phyloP scores from a whole-genome alignment of 2,888 invertebrate genomes.

The Meteorus colon region DNA sequence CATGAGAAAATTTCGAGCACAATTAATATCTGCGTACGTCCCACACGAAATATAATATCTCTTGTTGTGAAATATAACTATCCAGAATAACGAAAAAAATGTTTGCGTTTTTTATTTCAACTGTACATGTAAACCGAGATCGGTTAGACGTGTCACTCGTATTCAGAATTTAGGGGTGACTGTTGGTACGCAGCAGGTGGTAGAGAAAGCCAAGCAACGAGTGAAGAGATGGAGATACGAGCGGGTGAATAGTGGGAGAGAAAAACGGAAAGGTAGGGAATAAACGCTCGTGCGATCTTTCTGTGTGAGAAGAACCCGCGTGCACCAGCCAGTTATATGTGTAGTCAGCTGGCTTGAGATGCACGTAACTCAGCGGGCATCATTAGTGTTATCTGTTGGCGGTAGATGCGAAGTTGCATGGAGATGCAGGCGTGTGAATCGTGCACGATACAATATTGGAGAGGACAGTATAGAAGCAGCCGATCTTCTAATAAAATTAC shows the following conservation, averaged over 20 bases:
- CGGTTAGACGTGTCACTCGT: constrained; percentile 16
- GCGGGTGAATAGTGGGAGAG: not conserved
- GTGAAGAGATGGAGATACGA: constrained; percentile 5
- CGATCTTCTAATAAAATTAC: not conserved
- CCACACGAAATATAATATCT: constrained; percentile 1
- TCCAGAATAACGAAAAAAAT: constrained; percentile 6
- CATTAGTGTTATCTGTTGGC: constrained; percentile 65
- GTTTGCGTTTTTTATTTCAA: constrained; percentile 17
- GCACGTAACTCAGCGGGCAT: constrained; percentile 66
- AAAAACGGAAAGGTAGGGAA: not conserved
- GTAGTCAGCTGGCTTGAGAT: constrained; percentile 23
- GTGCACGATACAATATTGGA: constrained; percentile 43
- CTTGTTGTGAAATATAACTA: constrained; percentile 29
- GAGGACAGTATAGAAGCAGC: not conserved
- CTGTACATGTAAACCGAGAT: not conserved
- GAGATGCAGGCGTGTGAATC: constrained; percentile 55
- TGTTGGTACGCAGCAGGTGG: constrained; percentile 2
- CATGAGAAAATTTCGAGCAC: not conserved
- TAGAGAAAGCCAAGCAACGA: constrained; percentile 6
- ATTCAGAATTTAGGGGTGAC: constrained; percentile 18
- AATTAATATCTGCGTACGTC: not conserved
- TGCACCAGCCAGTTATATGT: constrained; percentile 1
- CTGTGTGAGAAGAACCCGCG: constrained; percentile 1
- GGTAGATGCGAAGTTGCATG: constrained; percentile 38
- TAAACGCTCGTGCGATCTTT: constrained; percentile 26